These are phyloP conservation scores for Tenthredo amoena DNA, from an alignment of 2,888 invertebrate species.

Conservation along the genomic window DNA sequence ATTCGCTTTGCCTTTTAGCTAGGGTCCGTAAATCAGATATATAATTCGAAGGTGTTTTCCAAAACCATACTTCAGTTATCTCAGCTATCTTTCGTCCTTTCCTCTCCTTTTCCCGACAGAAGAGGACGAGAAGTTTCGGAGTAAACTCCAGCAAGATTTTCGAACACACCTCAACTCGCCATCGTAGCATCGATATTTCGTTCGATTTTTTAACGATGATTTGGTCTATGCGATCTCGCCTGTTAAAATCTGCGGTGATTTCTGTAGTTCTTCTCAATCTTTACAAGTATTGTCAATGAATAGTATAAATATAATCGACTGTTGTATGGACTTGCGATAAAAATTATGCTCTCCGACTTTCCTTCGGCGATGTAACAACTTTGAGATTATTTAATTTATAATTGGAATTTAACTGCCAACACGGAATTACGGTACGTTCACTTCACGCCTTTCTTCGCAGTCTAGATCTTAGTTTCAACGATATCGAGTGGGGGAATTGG, in stretches of 20 bases:
- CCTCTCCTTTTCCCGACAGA: background rate
- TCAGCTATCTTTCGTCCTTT: background rate
- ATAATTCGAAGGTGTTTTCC: background rate
- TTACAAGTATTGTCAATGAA: background rate
- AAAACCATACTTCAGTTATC: background rate
- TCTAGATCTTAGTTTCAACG: background rate
- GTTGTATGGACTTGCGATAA: background rate
- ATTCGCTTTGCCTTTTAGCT: background rate
- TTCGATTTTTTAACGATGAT: background rate
- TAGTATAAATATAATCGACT: background rate
- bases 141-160: background rate
- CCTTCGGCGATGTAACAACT: background rate
- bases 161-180: background rate
- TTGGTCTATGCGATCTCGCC: background rate
- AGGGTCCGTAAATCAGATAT: background rate
- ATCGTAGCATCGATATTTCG: background rate
- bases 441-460: background rate
- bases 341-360: background rate
- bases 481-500: background rate
- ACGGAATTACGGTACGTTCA: background rate
- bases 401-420: background rate
- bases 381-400: background rate
- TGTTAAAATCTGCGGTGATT: background rate
- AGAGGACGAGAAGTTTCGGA: background rate
- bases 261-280: background rate